Evolutionary conservation across 92 coral and sea anemone species (phyloP), one percentile per base, ranked within the genome.

Genomic region (Siderastrea siderea): DNA sequence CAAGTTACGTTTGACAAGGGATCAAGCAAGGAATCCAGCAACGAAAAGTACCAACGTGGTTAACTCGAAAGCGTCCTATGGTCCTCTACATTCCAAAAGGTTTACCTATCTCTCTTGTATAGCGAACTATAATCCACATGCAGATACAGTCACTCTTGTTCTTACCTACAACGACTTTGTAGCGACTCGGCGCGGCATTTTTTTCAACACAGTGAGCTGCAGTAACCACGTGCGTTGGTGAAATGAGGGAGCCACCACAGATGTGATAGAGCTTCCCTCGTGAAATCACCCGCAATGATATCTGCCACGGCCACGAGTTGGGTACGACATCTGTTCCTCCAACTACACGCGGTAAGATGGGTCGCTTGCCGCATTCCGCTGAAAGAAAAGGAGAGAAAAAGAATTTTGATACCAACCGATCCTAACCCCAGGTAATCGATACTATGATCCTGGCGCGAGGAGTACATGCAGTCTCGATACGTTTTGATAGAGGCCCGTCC

Each of bases 291-390:
- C 85, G 85, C 46, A 89, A 74, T 2, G 95, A 89, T 50, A 93
- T 77, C 83, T 93, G 93, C 95, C 93, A 93, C 1, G 95, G 95
- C 95, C 95, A 93, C 16, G 95, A 93, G 77, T 93, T 69, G 3
- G 93, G 93, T 19, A 68, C 16, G 2, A 91, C 95, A 19, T 93
- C 75, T 3, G 85, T 77, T 49, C 93, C 91, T 0, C 88, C 88
- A 13, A 89, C 93, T n/a, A 93, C 93, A n/a, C 95, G 95, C 2
- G 93, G 58, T 16, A 81, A 45, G 26, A 86, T 86, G 14, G 95
- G 95, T 54, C 93, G 89, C 17, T 54, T 79, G 44, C 95, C 95
- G 47, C 95, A 93, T 72, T 65, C 77, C 46, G 88, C 91, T 87
- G 71, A 17, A 53, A 88, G 3, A 51, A 11, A 55, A 45, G 63